These are phyloP conservation scores for Ceratina australensis DNA, from an alignment of 1,140 invertebrate genomes.

Conservation along the genomic window DNA sequence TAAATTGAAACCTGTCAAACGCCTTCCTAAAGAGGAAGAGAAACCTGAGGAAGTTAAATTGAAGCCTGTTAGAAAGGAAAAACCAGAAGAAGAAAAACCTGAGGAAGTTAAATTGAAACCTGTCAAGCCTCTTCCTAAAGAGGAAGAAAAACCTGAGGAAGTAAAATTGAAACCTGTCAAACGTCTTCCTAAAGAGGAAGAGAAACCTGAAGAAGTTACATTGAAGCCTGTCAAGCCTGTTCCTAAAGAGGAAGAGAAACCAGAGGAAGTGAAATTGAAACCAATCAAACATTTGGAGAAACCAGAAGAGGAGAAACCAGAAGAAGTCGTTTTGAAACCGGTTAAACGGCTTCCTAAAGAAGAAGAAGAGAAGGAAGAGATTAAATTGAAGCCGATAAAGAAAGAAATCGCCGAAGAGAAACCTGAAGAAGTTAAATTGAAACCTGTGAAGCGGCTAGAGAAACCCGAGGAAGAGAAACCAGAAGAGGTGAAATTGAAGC, in stretches of 20 bases:
- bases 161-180: conserved; percentile 38
- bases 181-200: conserved; percentile 51
- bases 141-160: conserved; percentile 57
- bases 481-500: conserved; percentile 43
- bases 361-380: conserved; percentile 29
- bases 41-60: conserved; percentile 58
- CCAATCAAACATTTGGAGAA: conserved; percentile 64
- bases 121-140: conserved; percentile 11
- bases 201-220: conserved; percentile 70
- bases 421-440: conserved; percentile 47
- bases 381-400: conserved; percentile 46
- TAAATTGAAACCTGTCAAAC: conserved; percentile 24
- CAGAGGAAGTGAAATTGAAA: conserved; percentile 62
- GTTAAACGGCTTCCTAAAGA: conserved; percentile 17
- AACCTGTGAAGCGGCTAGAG: conserved; percentile 49
- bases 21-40: too few species aligned
- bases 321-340: conserved; percentile 51
- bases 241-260: conserved; percentile 60
- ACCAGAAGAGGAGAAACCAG: conserved; percentile 34
- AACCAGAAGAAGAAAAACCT: conserved; percentile 65
- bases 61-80: conserved; percentile 70
- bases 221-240: conserved; percentile 75
- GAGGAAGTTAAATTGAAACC: conserved; percentile 40
- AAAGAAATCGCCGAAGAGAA: conserved; percentile 23
- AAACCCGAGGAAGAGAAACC: conserved; percentile 18